A percentile compares a stretch with the other conserved stretches of the same genome.
Conservation (phyloP, 2,888 invertebrate species). For the Ditula angustiorana region DNA sequence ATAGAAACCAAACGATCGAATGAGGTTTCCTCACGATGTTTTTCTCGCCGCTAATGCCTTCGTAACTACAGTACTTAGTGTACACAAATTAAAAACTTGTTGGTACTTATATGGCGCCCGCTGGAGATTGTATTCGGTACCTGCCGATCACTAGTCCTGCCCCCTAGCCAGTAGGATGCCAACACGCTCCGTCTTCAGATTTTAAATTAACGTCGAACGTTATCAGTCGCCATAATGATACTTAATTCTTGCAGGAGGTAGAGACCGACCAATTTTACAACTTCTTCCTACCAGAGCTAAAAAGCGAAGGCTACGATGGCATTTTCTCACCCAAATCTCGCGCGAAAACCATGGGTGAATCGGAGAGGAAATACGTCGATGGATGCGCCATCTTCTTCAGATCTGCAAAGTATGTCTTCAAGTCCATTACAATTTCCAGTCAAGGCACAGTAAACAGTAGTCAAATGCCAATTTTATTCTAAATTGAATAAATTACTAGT, state of each 20-base stretch:
- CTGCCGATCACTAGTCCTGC: too few species aligned
- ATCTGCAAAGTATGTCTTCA: slow-evolving; percentile 91
- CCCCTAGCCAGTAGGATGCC: too few species aligned
- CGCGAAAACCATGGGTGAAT: slow-evolving; percentile 99
- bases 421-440: neutral
- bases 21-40: too few species aligned
- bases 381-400: slow-evolving; percentile 99
- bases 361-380: slow-evolving; percentile 98
- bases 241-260: slow-evolving; percentile 90
- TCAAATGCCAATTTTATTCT: neutral
- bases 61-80: too few species aligned
- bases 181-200: too few species aligned
- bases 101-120: too few species aligned
- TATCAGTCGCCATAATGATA: neutral
- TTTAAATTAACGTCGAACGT: neutral
- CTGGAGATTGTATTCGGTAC: too few species aligned
- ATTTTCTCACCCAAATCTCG: slow-evolving; percentile 99
- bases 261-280: slow-evolving; percentile 99
- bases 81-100: too few species aligned
- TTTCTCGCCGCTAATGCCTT: too few species aligned
- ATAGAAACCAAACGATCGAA: too few species aligned
- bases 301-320: slow-evolving; percentile 96
- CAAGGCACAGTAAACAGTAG: neutral
- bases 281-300: slow-evolving; percentile 97
- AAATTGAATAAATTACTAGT: too few species aligned